Evolutionary conservation across 2,113 vertebrate genomes (phyloP).

Genomic region (Notarius quadriscutis): DNA sequence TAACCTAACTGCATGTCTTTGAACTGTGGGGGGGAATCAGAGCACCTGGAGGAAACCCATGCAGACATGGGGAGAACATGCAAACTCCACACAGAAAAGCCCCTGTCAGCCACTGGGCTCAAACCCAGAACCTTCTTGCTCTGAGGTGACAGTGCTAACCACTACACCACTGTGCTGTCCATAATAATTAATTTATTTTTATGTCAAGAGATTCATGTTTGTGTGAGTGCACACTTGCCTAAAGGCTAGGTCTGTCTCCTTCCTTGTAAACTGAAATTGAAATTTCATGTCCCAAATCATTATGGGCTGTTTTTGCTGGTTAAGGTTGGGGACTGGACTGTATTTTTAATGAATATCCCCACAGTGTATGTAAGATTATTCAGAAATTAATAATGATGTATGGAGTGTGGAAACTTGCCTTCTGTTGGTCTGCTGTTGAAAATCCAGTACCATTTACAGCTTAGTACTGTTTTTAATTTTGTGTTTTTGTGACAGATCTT

Average conservation of each 20-base stretch:
- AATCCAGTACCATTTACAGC: background rate
- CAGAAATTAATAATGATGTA: background rate
- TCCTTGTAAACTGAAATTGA: background rate
- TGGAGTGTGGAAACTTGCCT: background rate
- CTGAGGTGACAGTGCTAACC: too few relatives aligned
- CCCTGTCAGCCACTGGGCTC: too few relatives aligned
- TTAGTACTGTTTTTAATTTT: background rate
- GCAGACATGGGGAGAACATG: too few relatives aligned
- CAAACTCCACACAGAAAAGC: too few relatives aligned
- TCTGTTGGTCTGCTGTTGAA: background rate
- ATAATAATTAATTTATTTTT: background rate
- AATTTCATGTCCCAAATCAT: background rate
- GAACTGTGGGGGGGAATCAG: too few relatives aligned
- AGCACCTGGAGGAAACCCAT: too few relatives aligned
- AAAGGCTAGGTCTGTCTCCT: background rate
- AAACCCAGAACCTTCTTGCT: too few relatives aligned
- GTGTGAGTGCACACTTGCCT: background rate
- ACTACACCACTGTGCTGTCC: too few relatives aligned
- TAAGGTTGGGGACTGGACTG: too few relatives aligned
- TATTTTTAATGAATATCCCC: too few relatives aligned
- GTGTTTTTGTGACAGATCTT: slow-evolving; percentile 81
- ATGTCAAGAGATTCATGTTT: background rate
- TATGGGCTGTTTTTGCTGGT: too few relatives aligned
- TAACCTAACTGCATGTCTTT: too few relatives aligned
- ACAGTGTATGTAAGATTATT: background rate